These are phyloP conservation scores for Oryzias celebensis DNA, from an alignment of 2,113 vertebrate species.

Conservation along the genomic window DNA sequence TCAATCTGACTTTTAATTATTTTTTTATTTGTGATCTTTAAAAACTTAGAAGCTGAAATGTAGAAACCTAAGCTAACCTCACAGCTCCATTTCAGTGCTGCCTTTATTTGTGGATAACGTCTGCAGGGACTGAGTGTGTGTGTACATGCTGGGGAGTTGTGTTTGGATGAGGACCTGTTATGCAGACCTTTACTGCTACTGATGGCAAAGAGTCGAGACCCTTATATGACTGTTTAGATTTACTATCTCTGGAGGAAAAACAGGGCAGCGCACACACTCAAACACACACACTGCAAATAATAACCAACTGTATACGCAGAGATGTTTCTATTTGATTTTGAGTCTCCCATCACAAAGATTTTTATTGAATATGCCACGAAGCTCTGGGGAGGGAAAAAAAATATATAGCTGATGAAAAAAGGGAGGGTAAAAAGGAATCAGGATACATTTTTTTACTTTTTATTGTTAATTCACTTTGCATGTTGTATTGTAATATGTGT, in stretches of 20 bases:
- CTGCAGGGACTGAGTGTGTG: conserved; percentile 9
- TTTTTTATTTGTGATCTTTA: conserved; percentile 45
- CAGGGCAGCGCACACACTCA: conserved; percentile 2
- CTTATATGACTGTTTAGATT: conserved; percentile 62
- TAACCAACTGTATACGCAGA: conserved; percentile 35
- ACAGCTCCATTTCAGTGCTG: conserved; percentile 30
- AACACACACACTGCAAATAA: conserved; percentile 44
- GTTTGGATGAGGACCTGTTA: conserved; percentile 44
- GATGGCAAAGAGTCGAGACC: conserved; percentile 49
- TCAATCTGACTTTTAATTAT: not conserved
- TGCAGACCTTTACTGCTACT: conserved; percentile 59
- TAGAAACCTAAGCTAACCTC: conserved; percentile 35
- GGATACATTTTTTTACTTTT: conserved; percentile 16
- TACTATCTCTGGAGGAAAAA: conserved; percentile 43
- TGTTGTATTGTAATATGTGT: not conserved
- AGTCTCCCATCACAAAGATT: conserved; percentile 16
- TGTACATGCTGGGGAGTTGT: not conserved
- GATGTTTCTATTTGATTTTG: conserved; percentile 48
- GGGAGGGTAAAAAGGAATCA: not conserved
- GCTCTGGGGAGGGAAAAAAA: conserved; percentile 15
- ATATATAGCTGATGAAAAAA: conserved; percentile 9
- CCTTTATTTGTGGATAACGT: conserved; percentile 37
- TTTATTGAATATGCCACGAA: conserved; percentile 59
- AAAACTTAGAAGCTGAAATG: conserved; percentile 20
- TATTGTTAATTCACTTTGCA: not conserved